Conservation (phyloP, 2,113 vertebrate genomes). For the Chrysochloris asiatica region DNA sequence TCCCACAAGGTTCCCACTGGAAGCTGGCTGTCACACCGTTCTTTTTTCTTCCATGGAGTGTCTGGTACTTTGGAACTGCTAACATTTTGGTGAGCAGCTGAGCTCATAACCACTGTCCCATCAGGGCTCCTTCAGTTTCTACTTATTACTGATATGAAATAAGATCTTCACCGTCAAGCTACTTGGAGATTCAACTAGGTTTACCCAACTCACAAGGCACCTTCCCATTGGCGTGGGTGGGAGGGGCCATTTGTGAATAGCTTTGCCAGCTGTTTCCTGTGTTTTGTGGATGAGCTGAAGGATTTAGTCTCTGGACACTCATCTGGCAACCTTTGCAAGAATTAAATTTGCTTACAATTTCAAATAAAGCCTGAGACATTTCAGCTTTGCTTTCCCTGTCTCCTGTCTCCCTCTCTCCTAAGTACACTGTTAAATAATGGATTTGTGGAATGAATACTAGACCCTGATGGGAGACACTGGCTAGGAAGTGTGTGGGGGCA, state of each 20-base stretch:
- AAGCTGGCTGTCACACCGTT: neutral
- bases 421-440: constrained; percentile 56
- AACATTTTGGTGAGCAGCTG: neutral
- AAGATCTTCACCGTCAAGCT: rapidly evolving
- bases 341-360: constrained; percentile 61
- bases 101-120: neutral
- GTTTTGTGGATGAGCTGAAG: neutral
- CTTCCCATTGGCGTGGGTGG: rapidly evolving
- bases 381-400: neutral
- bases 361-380: constrained; percentile 54
- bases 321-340: constrained; percentile 64
- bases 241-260: neutral
- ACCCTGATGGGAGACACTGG: neutral
- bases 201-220: neutral
- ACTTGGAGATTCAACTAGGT: neutral
- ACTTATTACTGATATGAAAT: neutral
- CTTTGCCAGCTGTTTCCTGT: neutral
- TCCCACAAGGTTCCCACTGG: too few species aligned
- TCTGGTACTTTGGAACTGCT: neutral
- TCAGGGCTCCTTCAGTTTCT: too few species aligned
- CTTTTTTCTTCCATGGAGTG: neutral
- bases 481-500: neutral
- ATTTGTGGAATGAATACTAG: neutral
- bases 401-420: neutral
- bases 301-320: constrained; percentile 24